Percentiles rank a stretch among this genome's conserved stretches.
These are phyloP conservation scores for Drosophila bifasciata DNA, from an alignment of 1,140 invertebrate genomes.

Conservation along the genomic window DNA sequence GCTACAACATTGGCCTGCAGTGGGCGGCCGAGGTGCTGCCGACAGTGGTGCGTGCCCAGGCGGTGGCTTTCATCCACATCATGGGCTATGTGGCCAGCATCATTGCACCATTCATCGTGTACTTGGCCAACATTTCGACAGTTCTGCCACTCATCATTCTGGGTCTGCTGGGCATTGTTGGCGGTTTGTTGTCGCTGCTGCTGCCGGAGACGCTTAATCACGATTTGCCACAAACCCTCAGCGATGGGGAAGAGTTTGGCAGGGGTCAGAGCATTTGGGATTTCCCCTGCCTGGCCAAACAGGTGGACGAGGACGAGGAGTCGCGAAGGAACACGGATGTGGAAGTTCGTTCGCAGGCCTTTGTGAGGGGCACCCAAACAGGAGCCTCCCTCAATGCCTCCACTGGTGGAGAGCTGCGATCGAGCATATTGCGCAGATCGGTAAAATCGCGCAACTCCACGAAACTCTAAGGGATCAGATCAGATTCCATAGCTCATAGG, in stretches of 20 bases:
- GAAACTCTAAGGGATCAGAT: conserved; percentile 50
- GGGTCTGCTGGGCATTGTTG: conserved; percentile 89
- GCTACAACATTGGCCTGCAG: conserved; percentile 94
- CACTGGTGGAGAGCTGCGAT: conserved; percentile 87
- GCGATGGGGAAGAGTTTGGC: conserved; percentile 94
- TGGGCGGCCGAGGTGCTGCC: conserved; percentile 94
- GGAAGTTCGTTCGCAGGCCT: conserved; percentile 66
- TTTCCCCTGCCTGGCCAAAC: conserved; percentile 88
- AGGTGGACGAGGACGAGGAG: conserved; percentile 61
- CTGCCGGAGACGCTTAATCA: conserved; percentile 93
- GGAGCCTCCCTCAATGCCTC: conserved; percentile 86
- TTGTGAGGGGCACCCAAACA: conserved; percentile 80
- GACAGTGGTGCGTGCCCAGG: conserved; percentile 93
- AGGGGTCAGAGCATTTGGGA: conserved; percentile 91
- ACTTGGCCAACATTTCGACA: conserved; percentile 89
- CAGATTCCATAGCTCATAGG: conserved; percentile 23
- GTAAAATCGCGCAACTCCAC: conserved; percentile 68
- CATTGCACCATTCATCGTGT: conserved; percentile 92
- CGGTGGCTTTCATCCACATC: conserved; percentile 93
- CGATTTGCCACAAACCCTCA: conserved; percentile 92
- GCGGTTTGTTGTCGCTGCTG: conserved; percentile 89
- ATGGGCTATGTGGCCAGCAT: conserved; percentile 94
- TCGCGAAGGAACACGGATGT: conserved; percentile 63
- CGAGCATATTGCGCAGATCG: conserved; percentile 87
- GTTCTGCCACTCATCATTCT: conserved; percentile 91